A percentile compares a stretch with the other conserved stretches of the same genome.
phyloP scores from a whole-genome alignment of 2,888 invertebrate genomes.

The Ommatoiulus sabulosus region DNA sequence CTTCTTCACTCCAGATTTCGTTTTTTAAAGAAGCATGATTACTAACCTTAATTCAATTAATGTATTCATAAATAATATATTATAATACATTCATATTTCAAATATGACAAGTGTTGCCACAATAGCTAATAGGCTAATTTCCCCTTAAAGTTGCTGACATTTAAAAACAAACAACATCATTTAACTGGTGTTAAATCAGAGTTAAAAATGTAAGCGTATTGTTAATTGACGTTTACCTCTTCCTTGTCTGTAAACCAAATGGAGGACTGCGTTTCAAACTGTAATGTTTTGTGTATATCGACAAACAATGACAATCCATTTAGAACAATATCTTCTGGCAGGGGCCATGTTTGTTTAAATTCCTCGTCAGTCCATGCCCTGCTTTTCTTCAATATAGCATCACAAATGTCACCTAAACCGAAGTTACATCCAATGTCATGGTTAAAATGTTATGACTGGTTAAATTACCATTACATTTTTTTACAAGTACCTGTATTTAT shows the following conservation, averaged over 20 bases:
- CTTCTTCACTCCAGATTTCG: too few species aligned
- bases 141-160: too few species aligned
- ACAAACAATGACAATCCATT: conserved; percentile 57
- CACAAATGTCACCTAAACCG: neutral
- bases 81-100: too few species aligned
- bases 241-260: conserved; percentile 53
- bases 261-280: conserved; percentile 10
- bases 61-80: too few species aligned
- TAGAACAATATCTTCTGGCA: conserved; percentile 62
- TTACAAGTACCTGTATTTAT: conserved; percentile 72
- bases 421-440: neutral
- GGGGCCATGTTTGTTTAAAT: conserved; percentile 61
- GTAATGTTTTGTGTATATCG: conserved; percentile 14
- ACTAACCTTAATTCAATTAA: too few species aligned
- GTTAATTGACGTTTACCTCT: conserved; percentile 39
- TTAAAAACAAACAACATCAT: too few species aligned
- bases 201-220: neutral
- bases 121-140: too few species aligned
- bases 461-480: neutral
- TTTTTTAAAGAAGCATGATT: too few species aligned
- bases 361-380: neutral
- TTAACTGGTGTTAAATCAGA: neutral
- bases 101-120: too few species aligned
- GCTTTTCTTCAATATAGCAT: conserved; percentile 3
- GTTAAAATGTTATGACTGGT: neutral